Conservation (phyloP, 2,113 vertebrate species). For the Mandrillus leucophaeus region DNA sequence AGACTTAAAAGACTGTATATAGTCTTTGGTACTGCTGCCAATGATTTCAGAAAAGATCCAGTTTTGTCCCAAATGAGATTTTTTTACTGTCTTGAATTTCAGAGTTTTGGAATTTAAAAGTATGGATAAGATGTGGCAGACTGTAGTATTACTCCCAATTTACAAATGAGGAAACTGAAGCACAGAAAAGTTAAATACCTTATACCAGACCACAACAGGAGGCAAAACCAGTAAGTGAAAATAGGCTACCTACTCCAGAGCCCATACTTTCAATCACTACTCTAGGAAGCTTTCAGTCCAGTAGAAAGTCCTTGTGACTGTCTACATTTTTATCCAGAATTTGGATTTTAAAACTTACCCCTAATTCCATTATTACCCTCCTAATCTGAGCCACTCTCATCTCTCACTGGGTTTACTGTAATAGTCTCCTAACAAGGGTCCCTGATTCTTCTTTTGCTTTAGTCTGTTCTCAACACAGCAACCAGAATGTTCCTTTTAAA, state of each 20-base stretch:
- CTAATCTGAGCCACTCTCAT: background rate
- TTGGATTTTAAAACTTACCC: background rate
- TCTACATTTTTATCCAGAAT: background rate
- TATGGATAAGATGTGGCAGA: background rate
- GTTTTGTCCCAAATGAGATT: background rate
- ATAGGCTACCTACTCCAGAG: background rate
- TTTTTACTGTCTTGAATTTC: background rate
- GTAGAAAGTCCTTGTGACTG: background rate
- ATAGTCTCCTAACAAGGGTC: background rate
- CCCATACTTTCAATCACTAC: background rate
- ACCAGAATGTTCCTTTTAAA: background rate
- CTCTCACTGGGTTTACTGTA: background rate
- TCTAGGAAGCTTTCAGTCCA: background rate
- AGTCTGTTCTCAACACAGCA: background rate
- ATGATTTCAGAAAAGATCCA: background rate
- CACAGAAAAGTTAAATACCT: background rate
- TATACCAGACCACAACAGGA: background rate
- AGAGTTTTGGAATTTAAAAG: background rate
- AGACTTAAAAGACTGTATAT: no score
- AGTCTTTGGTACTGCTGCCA: background rate
- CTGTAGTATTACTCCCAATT: background rate
- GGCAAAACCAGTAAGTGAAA: background rate
- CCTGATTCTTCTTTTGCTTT: background rate
- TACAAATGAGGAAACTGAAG: background rate
- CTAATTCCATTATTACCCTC: background rate